Percentiles rank a stretch among this genome's conserved stretches.
These are phyloP conservation scores for Holcopasites calliopsidis DNA, from an alignment of 1,140 invertebrate genomes.

Conservation along the genomic window DNA sequence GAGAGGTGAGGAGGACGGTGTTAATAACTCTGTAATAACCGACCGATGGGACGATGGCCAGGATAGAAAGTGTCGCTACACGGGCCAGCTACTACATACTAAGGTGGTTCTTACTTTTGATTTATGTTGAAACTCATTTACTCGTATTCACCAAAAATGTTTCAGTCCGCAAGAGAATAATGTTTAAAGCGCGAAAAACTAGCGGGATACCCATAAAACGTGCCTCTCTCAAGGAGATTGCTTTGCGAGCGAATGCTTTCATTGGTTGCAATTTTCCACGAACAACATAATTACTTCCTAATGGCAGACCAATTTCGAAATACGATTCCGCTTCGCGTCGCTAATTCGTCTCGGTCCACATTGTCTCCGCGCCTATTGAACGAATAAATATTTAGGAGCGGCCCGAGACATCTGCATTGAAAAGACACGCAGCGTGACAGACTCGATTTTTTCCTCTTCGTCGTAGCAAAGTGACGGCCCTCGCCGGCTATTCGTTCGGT, in stretches of 20 bases:
- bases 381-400: slow-evolving; percentile 52
- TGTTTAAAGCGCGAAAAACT: too few relatives aligned
- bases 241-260: too few relatives aligned
- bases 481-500: not conserved
- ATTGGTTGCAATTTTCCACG: too few relatives aligned
- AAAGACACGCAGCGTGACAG: slow-evolving; percentile 18
- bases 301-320: slow-evolving; percentile 56
- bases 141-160: too few relatives aligned
- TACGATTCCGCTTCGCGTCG: slow-evolving; percentile 13
- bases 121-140: too few relatives aligned
- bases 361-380: slow-evolving; percentile 45
- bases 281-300: slow-evolving; percentile 37
- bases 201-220: too few relatives aligned
- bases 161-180: too few relatives aligned
- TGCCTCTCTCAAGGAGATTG: too few relatives aligned
- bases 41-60: slow-evolving; percentile 16
- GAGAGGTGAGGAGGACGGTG: not conserved
- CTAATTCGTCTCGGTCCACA: slow-evolving; percentile 45
- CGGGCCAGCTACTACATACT: slow-evolving; percentile 34
- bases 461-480: not conserved
- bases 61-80: slow-evolving; percentile 38
- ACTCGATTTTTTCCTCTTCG: not conserved
- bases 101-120: too few relatives aligned
- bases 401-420: slow-evolving; percentile 46
- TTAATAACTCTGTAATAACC: slow-evolving; percentile 51